Evolutionary conservation across 2,888 invertebrate genomes (phyloP).

Genomic region (Agriotes lineatus): DNA sequence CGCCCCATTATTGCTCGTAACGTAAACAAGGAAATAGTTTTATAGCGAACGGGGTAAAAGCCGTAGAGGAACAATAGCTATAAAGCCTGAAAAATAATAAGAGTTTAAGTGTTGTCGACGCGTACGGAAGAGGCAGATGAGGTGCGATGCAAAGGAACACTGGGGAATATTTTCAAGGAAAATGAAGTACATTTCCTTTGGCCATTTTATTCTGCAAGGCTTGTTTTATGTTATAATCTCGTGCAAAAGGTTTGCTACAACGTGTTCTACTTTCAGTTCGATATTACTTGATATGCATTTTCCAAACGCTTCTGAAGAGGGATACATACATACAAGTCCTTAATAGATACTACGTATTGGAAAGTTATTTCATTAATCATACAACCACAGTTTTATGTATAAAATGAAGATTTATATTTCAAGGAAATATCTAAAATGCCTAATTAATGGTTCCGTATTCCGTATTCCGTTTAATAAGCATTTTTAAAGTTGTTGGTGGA

Average conservation of each 20-base stretch:
- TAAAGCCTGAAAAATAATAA: constrained; percentile 26
- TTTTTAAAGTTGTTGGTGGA: too few species aligned
- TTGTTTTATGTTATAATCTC: constrained; percentile 11
- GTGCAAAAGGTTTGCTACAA: constrained; percentile 1
- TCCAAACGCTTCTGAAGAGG: too few species aligned
- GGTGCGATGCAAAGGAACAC: constrained; percentile 9
- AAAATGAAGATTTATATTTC: too few species aligned
- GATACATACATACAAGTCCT: too few species aligned
- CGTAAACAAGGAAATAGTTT: constrained; percentile 30
- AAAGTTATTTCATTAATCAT: too few species aligned
- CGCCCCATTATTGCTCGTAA: constrained; percentile 23
- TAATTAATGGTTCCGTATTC: too few species aligned
- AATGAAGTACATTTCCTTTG: constrained; percentile 26
- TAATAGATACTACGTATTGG: too few species aligned
- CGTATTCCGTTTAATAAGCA: too few species aligned
- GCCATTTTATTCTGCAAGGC: constrained; percentile 8
- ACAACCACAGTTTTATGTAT: too few species aligned
- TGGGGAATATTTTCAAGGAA: constrained; percentile 12
- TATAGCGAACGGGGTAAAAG: constrained; percentile 21
- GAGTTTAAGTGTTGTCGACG: constrained; percentile 22
- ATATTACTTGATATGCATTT: neutral
- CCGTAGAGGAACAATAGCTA: constrained; percentile 20
- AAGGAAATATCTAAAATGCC: too few species aligned
- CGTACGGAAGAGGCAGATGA: constrained; percentile 8
- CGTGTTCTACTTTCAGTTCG: neutral